Base-by-base conservation (phyloP, 92 coral and sea anemone species). In the Porites divaricata region DNA sequence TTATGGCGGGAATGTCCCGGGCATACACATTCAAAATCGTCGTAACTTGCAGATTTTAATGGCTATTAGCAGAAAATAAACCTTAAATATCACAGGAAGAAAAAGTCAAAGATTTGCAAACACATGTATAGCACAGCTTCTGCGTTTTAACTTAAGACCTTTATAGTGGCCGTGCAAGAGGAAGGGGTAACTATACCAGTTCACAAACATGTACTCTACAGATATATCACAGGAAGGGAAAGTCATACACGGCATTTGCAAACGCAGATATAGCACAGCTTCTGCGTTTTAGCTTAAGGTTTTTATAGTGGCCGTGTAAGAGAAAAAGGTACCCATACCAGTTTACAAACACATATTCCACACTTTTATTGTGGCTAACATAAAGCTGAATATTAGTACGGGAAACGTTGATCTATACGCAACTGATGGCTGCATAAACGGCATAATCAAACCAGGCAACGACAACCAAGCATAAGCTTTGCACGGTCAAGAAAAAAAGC, bases 271-370 rank as follows among this genome's bases (percentile, higher is more conserved):
- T 71, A 48, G 75, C 16, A 16, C 74, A 71, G 59, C 20, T 24
- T 71, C 23, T 17, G 20, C 10, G n/a, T 17, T 17, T 15, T 50
- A 7, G 9, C 10, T n/a, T 4, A 58, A 71, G 21, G 26, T 41
- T 50, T 71, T 71, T 48, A 71, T 71, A 14, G 58, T 19, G 23
- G 56, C 35, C 50, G 76, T 9, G 28, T 68, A 15, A 80, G 53
- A 20, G 53, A 20, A 52, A 52, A 20, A 25, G 13, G 21, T 10
- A 16, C 17, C 66, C 19, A 80, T 67, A 68, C 76, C 6, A 16
- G 8, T 69, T 80, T n/a, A 23, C 85, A 80, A 80, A 80, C 85
- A 69, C 65, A 14, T 56, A 80, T 80, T 62, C 26, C 25, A 20
- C 35, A 67, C 57, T 22, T 69, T 25, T 69, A 16, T 41, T 23